Percentiles rank a stretch among this genome's conserved stretches.
Conservation (phyloP, 2,888 invertebrate genomes). For the Resseliella maxima region DNA sequence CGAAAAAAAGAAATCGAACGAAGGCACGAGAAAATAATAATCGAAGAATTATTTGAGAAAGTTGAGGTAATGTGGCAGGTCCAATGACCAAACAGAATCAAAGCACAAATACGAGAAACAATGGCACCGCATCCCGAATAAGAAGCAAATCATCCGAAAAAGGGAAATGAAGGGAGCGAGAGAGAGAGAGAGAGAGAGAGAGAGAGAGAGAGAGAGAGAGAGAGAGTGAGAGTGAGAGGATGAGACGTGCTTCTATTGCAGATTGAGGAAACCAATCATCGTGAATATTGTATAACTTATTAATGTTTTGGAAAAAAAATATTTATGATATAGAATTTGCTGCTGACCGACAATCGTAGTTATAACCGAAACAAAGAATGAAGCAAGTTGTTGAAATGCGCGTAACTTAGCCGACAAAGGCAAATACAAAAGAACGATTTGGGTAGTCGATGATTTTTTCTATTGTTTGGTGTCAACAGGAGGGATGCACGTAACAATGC, state of each 20-base stretch:
- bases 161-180: not conserved
- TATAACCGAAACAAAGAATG: slow-evolving; percentile 7
- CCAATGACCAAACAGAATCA: slow-evolving; percentile 51
- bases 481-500: slow-evolving; percentile 42
- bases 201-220: not conserved
- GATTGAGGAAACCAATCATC: slow-evolving; percentile 3
- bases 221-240: not conserved
- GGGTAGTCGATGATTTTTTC: slow-evolving; percentile 35
- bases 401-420: slow-evolving; percentile 55
- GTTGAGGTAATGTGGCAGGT: slow-evolving; percentile 12
- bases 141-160: slow-evolving; percentile 24
- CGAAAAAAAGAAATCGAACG: not conserved
- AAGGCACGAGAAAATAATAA: slow-evolving; percentile 51
- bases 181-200: no score
- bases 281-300: slow-evolving; percentile 33
- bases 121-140: slow-evolving; percentile 32
- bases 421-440: slow-evolving; percentile 52
- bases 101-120: slow-evolving; percentile 29
- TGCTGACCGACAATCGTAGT: slow-evolving; percentile 4
- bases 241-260: not conserved
- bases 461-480: slow-evolving; percentile 47
- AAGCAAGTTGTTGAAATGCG: slow-evolving; percentile 55
- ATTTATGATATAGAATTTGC: slow-evolving; percentile 3
- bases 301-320: not conserved
- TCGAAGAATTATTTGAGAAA: slow-evolving; percentile 50